These are phyloP conservation scores for Cryptotermes secundus DNA, from an alignment of 1,140 invertebrate genomes.

Conservation along the genomic window DNA sequence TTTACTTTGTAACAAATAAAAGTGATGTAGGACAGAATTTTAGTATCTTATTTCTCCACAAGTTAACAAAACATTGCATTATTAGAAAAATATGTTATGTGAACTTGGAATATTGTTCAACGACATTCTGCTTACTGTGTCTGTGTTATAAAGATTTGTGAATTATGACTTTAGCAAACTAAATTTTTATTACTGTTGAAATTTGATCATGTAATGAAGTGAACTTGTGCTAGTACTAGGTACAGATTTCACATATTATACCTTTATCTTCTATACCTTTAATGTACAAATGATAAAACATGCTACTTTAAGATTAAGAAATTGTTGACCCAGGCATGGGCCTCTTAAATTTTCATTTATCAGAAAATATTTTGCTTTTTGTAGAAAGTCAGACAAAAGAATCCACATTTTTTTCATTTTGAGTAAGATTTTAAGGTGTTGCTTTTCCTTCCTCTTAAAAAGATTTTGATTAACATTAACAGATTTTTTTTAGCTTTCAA, in stretches of 20 bases:
- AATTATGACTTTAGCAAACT: not conserved
- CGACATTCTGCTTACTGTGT: not conserved
- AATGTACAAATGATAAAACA: not conserved
- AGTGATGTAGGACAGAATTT: not conserved
- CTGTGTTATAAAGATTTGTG: not conserved
- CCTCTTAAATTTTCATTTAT: not conserved
- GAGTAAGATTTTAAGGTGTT: not conserved
- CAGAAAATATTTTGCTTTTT: not conserved
- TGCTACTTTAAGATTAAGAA: not conserved
- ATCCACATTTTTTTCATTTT: not conserved
- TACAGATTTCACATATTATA: not conserved
- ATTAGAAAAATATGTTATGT: not conserved
- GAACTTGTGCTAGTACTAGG: not conserved
- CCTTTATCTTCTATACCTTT: not conserved
- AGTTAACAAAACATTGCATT: not conserved
- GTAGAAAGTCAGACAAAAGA: not conserved
- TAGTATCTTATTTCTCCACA: no score
- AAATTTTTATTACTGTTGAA: not conserved
- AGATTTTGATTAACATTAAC: not conserved
- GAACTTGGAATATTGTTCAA: not conserved
- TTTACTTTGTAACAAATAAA: not conserved
- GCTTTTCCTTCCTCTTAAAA: not conserved
- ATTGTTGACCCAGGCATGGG: not conserved
- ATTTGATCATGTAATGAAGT: not conserved
- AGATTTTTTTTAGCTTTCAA: not conserved